phyloP scores from a whole-genome alignment of 2,113 vertebrate species.

The Rhabdornis inornatus region DNA sequence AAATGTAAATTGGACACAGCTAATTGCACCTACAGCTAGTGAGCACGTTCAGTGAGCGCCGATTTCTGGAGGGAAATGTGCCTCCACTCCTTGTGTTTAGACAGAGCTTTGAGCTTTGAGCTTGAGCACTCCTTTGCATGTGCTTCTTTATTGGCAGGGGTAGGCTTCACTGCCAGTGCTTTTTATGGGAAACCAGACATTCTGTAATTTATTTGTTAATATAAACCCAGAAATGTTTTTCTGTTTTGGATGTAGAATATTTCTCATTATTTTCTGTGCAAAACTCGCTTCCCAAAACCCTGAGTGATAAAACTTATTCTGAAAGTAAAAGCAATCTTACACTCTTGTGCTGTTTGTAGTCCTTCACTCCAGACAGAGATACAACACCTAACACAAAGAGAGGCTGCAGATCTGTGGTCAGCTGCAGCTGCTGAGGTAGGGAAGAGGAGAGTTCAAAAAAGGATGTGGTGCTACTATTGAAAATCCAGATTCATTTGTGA shows the following conservation, averaged over 20 bases:
- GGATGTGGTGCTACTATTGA: neutral
- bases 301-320: neutral
- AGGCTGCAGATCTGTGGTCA: neutral
- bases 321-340: neutral
- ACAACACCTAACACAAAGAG: neutral
- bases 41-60: neutral
- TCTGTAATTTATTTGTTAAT: neutral
- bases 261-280: neutral
- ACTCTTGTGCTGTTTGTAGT: neutral
- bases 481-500: conserved; percentile 17
- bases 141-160: neutral
- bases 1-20: conserved; percentile 55
- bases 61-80: conserved; percentile 23
- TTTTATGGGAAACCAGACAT: neutral
- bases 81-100: neutral
- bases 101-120: neutral
- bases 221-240: neutral
- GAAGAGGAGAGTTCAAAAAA: neutral
- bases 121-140: neutral
- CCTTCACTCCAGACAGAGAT: neutral
- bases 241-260: neutral
- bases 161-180: neutral
- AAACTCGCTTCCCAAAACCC: neutral
- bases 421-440: conserved; percentile 7
- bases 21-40: conserved; percentile 35